Conservation (phyloP, 2,113 vertebrate species). For the Clarias magur region DNA sequence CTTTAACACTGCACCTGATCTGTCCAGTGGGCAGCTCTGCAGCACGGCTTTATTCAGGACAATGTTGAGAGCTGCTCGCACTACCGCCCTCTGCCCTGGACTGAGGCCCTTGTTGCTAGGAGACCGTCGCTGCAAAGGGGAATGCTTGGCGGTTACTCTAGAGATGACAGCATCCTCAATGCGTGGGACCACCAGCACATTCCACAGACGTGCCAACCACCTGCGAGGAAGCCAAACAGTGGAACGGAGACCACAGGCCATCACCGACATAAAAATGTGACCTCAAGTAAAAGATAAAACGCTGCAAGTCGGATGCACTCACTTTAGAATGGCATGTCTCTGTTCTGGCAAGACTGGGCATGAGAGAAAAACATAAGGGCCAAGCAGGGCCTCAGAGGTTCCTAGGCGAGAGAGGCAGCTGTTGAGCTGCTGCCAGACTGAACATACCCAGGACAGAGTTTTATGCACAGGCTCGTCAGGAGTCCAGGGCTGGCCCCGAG, state of each 20-base stretch:
- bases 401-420: constrained; percentile 87
- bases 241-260: constrained; percentile 70
- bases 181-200: constrained; percentile 85
- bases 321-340: constrained; percentile 82
- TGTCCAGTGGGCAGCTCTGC: constrained; percentile 85
- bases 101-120: constrained; percentile 74
- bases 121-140: constrained; percentile 66
- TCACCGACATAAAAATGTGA: neutral
- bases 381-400: constrained; percentile 86
- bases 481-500: constrained; percentile 75
- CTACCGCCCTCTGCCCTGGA: constrained; percentile 88
- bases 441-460: constrained; percentile 80
- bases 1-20: constrained; percentile 74
- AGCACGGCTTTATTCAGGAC: constrained; percentile 91
- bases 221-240: constrained; percentile 62
- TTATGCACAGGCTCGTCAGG: constrained; percentile 77
- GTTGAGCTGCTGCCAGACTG: constrained; percentile 91
- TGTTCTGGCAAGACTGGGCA: constrained; percentile 84
- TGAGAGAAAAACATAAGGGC: constrained; percentile 87
- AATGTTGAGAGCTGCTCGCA: constrained; percentile 94
- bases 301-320: constrained; percentile 49
- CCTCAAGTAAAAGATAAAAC: neutral
- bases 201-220: constrained; percentile 94
- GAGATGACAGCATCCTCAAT: constrained; percentile 90
- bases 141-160: constrained; percentile 80